These are phyloP conservation scores for Nettapus auritus DNA, from an alignment of 2,113 vertebrate species.

Conservation along the genomic window DNA sequence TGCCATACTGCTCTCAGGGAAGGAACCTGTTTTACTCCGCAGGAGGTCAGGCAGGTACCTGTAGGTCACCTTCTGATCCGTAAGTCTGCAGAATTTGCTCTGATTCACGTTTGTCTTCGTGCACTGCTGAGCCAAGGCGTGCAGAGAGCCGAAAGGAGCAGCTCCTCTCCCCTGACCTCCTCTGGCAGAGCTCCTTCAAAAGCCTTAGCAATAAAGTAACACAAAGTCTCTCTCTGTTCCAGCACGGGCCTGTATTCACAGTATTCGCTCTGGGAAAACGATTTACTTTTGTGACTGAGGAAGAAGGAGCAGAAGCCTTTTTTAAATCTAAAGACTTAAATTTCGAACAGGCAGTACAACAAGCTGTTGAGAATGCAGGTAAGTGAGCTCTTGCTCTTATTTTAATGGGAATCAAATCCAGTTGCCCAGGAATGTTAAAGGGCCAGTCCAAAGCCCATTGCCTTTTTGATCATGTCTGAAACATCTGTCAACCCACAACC, in stretches of 20 bases:
- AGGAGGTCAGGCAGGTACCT: background rate
- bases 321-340: conserved; percentile 82
- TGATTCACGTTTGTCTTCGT: background rate
- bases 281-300: conserved; percentile 84
- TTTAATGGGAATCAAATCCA: background rate
- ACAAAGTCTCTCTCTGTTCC: conserved; percentile 23
- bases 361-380: conserved; percentile 79
- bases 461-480: background rate
- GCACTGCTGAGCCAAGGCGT: background rate
- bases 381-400: conserved; percentile 18
- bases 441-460: background rate
- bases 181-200: too few species aligned
- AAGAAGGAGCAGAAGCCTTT: conserved; percentile 80
- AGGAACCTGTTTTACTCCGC: background rate
- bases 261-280: conserved; percentile 79
- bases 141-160: background rate
- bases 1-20: background rate
- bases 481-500: background rate
- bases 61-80: background rate
- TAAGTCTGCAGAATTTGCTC: background rate
- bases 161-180: background rate
- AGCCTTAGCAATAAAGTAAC: background rate
- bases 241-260: conserved; percentile 87
- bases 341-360: conserved; percentile 84
- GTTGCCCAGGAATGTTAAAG: background rate